Base-by-base conservation (phyloP, 2,797 vertebrate genomes). In the Syngnathus acus region DNA sequence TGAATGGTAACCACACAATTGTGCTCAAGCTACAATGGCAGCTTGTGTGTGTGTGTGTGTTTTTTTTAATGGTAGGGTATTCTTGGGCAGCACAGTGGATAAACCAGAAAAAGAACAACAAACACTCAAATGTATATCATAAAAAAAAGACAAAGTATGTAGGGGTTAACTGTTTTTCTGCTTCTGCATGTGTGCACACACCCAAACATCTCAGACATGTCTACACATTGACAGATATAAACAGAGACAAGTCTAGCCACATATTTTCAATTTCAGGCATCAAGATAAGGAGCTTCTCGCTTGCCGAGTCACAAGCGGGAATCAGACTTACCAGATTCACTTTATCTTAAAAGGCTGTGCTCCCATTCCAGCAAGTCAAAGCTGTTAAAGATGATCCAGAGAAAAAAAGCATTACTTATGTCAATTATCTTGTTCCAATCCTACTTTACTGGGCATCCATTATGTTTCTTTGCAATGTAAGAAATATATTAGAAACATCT, bases 321-420 rank as follows among this genome's bases (percentile, higher is more conserved):
- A 62, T 62, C 42, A 62, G 42, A 23, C 85, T 87, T 78, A 90
- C 87, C 87, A 79, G 72, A 68, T 14, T 77, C 69, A 65, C 58
- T 74, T 65, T 72, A 70, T 79, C 40, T 63, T 63, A 54, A 26
- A 64, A 62, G 62, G 72, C 67, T 32, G 68, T 67, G 63, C 79
- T 85, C 66, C 78, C 87, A 88, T 87, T 68, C 88, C 85, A 89
- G 70, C 74, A 78, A 70, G 63, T 68, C 57, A 60, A 21, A 68
- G 55, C 81, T 87, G 73, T 11, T 42, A 45, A 50, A 42, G 32
- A 66, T 59, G 58, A 67, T 0, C 21, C 26, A 37, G 38, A 43
- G 16, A 32, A 39, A 63, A 16, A 38, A 45, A 57, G 6, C 38
- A 53, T 23, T 53, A 48, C 2, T 53, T 21, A 7, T 62, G 8